Conservation (phyloP, 2,113 vertebrate species). For the Mastomys natalensis region DNA sequence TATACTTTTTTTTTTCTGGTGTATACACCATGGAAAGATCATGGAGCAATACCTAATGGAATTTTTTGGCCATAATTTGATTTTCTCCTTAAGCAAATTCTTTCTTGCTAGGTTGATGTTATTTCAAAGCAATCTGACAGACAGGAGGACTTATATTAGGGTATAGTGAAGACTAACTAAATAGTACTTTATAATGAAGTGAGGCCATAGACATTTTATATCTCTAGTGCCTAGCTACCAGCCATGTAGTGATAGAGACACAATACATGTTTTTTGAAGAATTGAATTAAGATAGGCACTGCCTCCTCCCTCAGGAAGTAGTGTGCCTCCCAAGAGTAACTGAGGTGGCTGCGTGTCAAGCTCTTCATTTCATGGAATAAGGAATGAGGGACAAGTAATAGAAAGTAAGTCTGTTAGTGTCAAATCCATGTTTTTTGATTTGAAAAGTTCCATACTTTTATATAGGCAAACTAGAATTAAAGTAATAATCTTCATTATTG, state of each 20-base stretch:
- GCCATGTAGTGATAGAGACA: neutral
- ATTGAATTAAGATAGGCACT: neutral
- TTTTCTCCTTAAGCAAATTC: slow-evolving; percentile 58
- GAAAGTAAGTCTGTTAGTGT: neutral
- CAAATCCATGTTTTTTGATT: slow-evolving; percentile 26
- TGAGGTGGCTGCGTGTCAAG: neutral
- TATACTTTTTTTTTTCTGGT: slow-evolving; percentile 62
- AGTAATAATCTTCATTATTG: neutral
- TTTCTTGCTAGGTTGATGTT: slow-evolving; percentile 63
- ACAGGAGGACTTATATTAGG: neutral
- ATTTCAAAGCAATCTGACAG: slow-evolving; percentile 59
- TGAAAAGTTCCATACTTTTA: slow-evolving; percentile 54
- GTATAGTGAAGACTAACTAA: slow-evolving; percentile 43
- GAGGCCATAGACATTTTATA: neutral
- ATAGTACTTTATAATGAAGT: slow-evolving; percentile 43
- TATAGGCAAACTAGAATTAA: slow-evolving; percentile 50
- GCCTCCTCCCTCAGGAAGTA: neutral
- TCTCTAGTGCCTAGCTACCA: neutral
- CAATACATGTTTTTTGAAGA: slow-evolving; percentile 1
- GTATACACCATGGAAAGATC: slow-evolving; percentile 66
- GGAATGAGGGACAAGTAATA: neutral
- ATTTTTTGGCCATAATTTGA: slow-evolving; percentile 65
- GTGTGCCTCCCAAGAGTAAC: neutral
- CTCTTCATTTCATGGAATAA: slow-evolving; percentile 45
- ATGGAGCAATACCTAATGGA: slow-evolving; percentile 65